A percentile compares a stretch with the other conserved stretches of the same genome.
Conservation (phyloP, 2,797 vertebrate genomes). For the Bovichtus variegatus region DNA sequence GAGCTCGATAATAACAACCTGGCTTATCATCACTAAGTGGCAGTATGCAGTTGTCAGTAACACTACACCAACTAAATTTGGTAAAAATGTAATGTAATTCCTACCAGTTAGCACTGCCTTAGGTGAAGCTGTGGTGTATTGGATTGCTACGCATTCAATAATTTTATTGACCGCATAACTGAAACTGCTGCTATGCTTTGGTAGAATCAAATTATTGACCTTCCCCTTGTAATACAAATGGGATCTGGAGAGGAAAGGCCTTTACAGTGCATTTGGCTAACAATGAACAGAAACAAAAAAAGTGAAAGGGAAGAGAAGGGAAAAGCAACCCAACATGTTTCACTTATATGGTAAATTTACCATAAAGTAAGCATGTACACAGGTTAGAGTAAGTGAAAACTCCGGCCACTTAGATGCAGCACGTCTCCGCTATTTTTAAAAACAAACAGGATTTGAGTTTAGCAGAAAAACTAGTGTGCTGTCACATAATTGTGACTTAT, state of each 20-base stretch:
- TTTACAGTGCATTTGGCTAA: conserved; percentile 12
- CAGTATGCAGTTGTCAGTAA: neutral
- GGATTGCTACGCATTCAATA: neutral
- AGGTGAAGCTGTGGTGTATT: neutral
- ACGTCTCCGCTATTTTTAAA: neutral
- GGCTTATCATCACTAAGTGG: neutral
- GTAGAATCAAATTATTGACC: conserved; percentile 43
- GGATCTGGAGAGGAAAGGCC: conserved; percentile 3
- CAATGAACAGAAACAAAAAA: conserved; percentile 2
- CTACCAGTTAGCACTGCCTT: neutral
- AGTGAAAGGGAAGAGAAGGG: neutral
- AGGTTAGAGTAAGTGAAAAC: neutral
- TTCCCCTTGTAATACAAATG: conserved; percentile 20
- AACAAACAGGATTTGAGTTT: no score
- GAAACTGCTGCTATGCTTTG: conserved; percentile 21
- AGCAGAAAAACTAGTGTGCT: no score
- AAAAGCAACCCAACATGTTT: neutral
- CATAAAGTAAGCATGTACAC: neutral
- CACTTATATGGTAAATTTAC: neutral
- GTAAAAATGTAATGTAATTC: conserved; percentile 18
- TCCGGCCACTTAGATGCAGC: neutral
- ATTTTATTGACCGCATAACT: conserved; percentile 15
- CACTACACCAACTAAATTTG: neutral
- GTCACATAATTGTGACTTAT: no score
- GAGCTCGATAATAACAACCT: neutral